A percentile compares a stretch with the other conserved stretches of the same genome.
Conservation (phyloP, 2,888 invertebrate species). For the Gisinianus flammeolus region DNA sequence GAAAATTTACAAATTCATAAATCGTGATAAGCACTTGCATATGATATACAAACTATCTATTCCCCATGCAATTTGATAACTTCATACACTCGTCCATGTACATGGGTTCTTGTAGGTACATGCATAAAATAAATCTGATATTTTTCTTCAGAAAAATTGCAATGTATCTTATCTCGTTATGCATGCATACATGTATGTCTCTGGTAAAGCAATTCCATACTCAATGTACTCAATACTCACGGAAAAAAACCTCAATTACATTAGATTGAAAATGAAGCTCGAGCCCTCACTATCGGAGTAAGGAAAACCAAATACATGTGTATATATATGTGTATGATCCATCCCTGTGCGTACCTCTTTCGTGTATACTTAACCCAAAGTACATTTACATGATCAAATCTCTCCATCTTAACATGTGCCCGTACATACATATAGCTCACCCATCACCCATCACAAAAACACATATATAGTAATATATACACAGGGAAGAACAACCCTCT, state of each 20-base stretch:
- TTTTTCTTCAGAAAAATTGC: conserved; percentile 5
- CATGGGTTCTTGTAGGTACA: no score
- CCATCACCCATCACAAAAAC: neutral
- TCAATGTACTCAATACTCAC: neutral
- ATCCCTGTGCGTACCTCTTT: neutral
- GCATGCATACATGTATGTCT: neutral
- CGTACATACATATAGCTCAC: neutral
- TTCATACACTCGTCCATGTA: neutral
- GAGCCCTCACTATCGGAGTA: neutral
- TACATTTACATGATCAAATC: conserved; percentile 5
- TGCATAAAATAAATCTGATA: neutral
- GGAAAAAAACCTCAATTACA: neutral
- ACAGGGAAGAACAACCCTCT: neutral
- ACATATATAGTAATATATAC: neutral
- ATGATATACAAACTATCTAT: neutral
- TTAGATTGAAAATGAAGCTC: no score
- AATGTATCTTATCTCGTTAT: conserved; percentile 10
- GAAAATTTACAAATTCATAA: conserved; percentile 45
- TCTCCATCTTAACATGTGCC: neutral
- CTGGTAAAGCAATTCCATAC: neutral
- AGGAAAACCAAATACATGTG: neutral
- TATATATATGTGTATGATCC: neutral
- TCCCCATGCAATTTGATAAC: conserved; percentile 3
- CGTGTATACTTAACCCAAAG: neutral
- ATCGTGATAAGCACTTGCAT: conserved; percentile 41